These are phyloP conservation scores for Laupala kohalensis DNA, from an alignment of 1,140 invertebrate genomes.

Conservation along the genomic window DNA sequence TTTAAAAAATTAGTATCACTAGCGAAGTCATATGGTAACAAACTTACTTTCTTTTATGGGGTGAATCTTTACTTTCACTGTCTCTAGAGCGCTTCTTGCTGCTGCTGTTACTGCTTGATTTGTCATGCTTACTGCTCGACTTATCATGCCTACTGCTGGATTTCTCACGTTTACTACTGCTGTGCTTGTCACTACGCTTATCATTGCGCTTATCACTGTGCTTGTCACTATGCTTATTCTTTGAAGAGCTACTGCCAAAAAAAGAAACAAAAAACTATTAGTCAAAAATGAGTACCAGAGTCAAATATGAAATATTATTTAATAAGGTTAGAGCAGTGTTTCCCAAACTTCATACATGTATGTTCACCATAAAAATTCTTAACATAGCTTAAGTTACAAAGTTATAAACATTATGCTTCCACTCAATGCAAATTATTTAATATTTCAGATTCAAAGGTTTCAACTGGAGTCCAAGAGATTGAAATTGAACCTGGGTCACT, in stretches of 20 bases:
- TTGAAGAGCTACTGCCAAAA: neutral
- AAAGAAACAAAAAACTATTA: neutral
- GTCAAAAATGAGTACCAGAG: neutral
- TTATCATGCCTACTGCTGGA: neutral
- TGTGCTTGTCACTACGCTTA: constrained; percentile 21
- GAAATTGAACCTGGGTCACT: no score
- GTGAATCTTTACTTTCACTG: constrained; percentile 30
- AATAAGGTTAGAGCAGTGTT: no score
- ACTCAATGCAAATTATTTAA: no score
- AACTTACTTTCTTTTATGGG: constrained; percentile 13
- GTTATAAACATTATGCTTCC: no score
- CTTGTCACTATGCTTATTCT: constrained; percentile 7
- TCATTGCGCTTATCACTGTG: constrained; percentile 11
- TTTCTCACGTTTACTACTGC: constrained; percentile 20
- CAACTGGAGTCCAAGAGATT: no score
- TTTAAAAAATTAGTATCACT: neutral
- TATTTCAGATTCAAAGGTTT: no score
- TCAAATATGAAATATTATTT: neutral
- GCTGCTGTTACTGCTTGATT: constrained; percentile 20
- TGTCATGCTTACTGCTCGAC: constrained; percentile 19
- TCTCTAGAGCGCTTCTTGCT: constrained; percentile 53
- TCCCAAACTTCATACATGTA: no score
- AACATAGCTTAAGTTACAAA: no score
- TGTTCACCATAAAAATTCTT: no score
- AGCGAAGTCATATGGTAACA: neutral